Percentiles rank a stretch among this genome's conserved stretches.
Conservation (phyloP, 2,797 vertebrate genomes). For the Champsocephalus esox region DNA sequence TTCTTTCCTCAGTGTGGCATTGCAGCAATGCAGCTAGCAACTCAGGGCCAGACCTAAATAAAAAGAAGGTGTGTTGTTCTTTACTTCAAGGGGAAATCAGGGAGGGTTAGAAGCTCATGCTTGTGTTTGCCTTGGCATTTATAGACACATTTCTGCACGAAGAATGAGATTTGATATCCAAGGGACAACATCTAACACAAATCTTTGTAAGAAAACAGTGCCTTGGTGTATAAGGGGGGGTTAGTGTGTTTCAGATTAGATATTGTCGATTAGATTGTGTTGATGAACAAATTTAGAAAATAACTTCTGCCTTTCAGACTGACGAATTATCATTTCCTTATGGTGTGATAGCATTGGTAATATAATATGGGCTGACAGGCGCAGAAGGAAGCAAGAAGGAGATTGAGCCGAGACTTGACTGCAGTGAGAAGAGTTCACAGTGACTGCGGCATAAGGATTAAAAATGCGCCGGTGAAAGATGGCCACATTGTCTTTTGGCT, state of each 20-base stretch:
- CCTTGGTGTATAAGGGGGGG: neutral
- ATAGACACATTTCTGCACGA: neutral
- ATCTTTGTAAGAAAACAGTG: neutral
- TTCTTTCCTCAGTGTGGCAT: constrained; percentile 9
- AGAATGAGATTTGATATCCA: neutral
- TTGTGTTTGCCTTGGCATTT: neutral
- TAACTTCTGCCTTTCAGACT: neutral
- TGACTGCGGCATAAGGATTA: constrained; percentile 1
- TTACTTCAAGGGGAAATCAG: neutral
- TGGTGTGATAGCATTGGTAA: constrained; percentile 1
- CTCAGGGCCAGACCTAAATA: neutral
- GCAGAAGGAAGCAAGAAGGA: neutral
- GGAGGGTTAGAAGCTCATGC: neutral
- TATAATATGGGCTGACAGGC: neutral
- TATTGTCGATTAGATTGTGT: constrained; percentile 24
- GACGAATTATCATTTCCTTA: neutral
- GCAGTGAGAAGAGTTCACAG: neutral
- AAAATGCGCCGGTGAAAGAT: no score
- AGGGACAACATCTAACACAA: no score
- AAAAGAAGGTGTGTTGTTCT: neutral
- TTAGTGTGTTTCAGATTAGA: constrained; percentile 20
- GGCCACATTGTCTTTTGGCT: no score
- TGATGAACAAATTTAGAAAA: constrained; percentile 20
- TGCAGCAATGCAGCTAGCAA: constrained; percentile 8
- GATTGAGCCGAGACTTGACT: no score